phyloP scores from a whole-genome alignment of 2,888 invertebrate genomes.

The Cryptocheilus praepositus region DNA sequence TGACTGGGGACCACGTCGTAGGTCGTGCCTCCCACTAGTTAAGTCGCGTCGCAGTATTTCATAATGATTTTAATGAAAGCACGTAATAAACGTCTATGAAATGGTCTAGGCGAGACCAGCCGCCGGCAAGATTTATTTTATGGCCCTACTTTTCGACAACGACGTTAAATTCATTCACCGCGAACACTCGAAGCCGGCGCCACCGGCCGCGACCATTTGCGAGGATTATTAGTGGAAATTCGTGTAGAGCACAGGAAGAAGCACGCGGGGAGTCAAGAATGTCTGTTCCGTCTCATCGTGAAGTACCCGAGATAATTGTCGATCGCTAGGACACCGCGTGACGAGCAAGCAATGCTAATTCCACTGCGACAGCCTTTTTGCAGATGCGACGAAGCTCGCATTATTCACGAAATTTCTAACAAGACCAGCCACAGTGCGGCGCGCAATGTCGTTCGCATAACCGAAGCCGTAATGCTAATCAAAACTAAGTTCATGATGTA shows the following conservation, averaged over 20 bases:
- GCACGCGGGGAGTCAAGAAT: background rate
- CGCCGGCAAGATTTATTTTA: conserved; percentile 60
- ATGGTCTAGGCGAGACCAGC: conserved; percentile 40
- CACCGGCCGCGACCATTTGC: conserved; percentile 48
- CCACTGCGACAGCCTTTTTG: background rate
- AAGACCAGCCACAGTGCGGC: conserved; percentile 16
- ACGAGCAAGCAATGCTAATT: background rate
- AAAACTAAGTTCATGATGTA: conserved; percentile 58
- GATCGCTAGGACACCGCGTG: too few species aligned
- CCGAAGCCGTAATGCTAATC: conserved; percentile 57
- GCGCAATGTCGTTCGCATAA: conserved; percentile 22
- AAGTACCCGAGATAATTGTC: background rate
- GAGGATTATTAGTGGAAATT: conserved; percentile 57
- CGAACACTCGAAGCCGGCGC: conserved; percentile 45
- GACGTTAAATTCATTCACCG: conserved; percentile 62
- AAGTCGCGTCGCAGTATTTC: conserved; percentile 53
- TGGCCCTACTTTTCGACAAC: conserved; percentile 63
- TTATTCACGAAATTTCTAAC: conserved; percentile 27
- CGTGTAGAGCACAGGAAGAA: conserved; percentile 30
- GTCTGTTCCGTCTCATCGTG: background rate
- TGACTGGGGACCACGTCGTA: conserved; percentile 1
- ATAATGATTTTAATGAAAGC: conserved; percentile 63
- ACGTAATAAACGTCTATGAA: conserved; percentile 61
- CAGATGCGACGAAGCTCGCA: conserved; percentile 11
- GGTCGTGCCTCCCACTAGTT: conserved; percentile 33